Conservation (phyloP, 2,888 invertebrate genomes). For the Molorchus minor region DNA sequence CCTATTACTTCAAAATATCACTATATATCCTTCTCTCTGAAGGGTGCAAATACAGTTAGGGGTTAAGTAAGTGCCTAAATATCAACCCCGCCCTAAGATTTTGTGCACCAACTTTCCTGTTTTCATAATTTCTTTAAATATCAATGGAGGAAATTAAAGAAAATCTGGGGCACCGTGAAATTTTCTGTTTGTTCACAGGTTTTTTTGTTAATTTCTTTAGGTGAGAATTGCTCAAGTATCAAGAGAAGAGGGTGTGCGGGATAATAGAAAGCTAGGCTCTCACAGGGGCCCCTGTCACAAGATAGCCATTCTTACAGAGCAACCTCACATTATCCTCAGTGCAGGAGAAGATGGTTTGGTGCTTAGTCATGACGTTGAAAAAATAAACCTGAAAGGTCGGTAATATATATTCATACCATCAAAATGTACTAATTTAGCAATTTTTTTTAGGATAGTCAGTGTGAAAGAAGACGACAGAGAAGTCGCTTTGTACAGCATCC, state of each 20-base stretch:
- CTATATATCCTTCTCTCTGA: no score
- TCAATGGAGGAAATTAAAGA: no score
- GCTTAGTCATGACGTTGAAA: slow-evolving; percentile 83
- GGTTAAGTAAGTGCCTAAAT: no score
- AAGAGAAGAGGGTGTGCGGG: slow-evolving; percentile 63
- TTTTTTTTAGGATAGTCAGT: slow-evolving; percentile 66
- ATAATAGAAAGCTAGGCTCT: slow-evolving; percentile 70
- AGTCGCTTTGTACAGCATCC: slow-evolving; percentile 87
- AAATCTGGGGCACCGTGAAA: no score
- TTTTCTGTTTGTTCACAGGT: no score
- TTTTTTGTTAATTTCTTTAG: no score
- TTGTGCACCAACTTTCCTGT: no score
- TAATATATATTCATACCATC: neutral
- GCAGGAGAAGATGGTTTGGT: slow-evolving; percentile 91
- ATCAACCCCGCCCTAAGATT: no score
- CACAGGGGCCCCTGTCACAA: slow-evolving; percentile 86
- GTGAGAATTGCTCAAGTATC: slow-evolving; percentile 71
- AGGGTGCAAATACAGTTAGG: no score
- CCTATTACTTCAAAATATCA: no score
- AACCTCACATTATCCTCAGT: slow-evolving; percentile 81
- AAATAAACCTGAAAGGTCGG: slow-evolving; percentile 67
- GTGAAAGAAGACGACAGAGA: slow-evolving; percentile 68
- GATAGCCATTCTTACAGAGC: slow-evolving; percentile 77
- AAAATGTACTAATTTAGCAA: neutral
- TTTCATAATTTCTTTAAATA: no score